Evolutionary conservation across 1,140 invertebrate genomes (phyloP), one percentile per base, ranked within the genome.

Genomic region (Uloborus diversus): DNA sequence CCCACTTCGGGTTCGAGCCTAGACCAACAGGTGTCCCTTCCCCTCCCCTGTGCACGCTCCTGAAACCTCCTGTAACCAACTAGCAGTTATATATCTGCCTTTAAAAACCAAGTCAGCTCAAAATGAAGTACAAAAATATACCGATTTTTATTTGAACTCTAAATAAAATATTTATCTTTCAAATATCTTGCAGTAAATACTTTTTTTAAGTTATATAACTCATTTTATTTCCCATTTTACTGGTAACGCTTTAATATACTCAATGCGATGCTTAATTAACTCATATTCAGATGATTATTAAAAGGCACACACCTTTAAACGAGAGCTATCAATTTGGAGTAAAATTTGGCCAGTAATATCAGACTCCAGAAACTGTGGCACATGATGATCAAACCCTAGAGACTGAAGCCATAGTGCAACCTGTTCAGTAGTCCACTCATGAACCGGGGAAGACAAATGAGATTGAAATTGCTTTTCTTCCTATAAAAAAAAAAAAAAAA

Each of bases 361-460:
- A 82, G 93, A 91, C 80, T 96, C 93, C 53, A 92, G 90, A 86
- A 98, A 97, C 82, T 92, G 91, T 17, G 92, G 88, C 62, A 93
- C 92, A 86, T 96, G 93, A 62, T 94, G 91, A 83, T 96, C 94
- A 85, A 97, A 86, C 28, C 94, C 92, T 59, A 94, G 88, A 4
- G 90, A 90, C 76, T 92, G 89, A 47, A 97, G 87, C 95, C 95
- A 97, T 85, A 96, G 93, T 85, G 93, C 93, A 2, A 94, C 94
- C 89, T 96, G 93, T 85, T 96, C 93, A 86, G 93, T 93, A 81
- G 90, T 93, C 94, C 94, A 97, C 82, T 95, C 93, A 28, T 90
- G 89, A 57, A 95, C 91, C 4, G 92, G 91, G 20, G 89, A 89
- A 53, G 89, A 47, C 28, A 79, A 56, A 5, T 65, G 11, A 5